phyloP scores from a whole-genome alignment of 2,797 vertebrate species.

The Poeciliopsis infans region DNA sequence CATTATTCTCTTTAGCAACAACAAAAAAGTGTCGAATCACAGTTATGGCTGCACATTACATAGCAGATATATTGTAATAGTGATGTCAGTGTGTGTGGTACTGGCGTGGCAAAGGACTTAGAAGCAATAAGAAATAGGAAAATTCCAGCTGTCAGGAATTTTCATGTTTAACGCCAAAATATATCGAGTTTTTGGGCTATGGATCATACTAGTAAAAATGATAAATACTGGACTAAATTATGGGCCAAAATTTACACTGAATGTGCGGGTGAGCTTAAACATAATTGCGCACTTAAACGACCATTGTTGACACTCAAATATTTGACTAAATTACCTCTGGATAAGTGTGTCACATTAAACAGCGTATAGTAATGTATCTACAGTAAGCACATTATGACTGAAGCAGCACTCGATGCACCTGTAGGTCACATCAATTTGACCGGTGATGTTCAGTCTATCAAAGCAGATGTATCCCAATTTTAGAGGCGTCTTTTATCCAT shows the following conservation, averaged over 20 bases:
- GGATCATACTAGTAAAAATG: background rate
- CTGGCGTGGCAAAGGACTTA: background rate
- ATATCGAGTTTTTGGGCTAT: background rate
- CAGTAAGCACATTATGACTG: background rate
- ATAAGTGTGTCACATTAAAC: background rate
- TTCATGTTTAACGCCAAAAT: background rate
- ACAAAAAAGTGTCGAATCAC: background rate
- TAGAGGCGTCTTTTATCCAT: no score
- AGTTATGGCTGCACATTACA: background rate
- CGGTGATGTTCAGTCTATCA: slow-evolving; percentile 2
- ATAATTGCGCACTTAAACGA: background rate
- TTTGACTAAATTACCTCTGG: background rate
- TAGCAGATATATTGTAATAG: background rate
- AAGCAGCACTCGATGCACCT: background rate
- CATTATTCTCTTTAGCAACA: background rate
- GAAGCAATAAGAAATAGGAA: background rate
- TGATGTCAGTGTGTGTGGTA: background rate
- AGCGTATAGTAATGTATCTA: background rate
- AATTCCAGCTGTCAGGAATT: background rate
- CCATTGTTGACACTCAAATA: background rate
- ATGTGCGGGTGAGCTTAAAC: background rate
- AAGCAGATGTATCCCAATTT: background rate
- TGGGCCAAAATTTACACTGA: background rate
- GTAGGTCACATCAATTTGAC: slow-evolving; percentile 28
- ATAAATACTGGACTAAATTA: background rate